Evolutionary conservation across 2,113 vertebrate species (phyloP).

Genomic region (Corythornis madagascariensis): DNA sequence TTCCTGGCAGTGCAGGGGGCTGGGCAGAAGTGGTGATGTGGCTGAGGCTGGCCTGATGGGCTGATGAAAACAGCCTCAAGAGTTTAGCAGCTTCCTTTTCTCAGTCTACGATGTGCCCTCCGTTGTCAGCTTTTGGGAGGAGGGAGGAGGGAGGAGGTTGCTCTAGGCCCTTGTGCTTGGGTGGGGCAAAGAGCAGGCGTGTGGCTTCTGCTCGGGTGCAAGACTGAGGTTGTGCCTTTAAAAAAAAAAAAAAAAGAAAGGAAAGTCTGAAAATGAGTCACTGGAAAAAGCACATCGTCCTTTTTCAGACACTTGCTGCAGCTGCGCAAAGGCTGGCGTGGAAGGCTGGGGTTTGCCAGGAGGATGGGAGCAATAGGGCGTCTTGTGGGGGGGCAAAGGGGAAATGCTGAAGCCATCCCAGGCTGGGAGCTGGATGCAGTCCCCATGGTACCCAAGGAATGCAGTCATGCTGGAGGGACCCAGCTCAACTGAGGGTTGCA

Average conservation of each 20-base stretch:
- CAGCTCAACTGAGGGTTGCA: not conserved
- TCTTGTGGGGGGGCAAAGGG: not conserved
- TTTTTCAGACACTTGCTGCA: not conserved
- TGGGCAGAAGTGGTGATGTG: not conserved
- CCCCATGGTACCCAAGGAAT: no score
- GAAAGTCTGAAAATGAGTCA: constrained; percentile 10
- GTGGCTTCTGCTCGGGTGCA: not conserved
- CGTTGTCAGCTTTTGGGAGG: not conserved
- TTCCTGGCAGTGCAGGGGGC: not conserved
- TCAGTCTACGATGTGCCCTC: not conserved
- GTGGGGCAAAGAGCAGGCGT: constrained; percentile 16
- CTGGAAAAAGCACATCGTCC: constrained; percentile 28
- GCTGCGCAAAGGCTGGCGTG: not conserved
- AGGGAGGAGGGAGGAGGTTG: constrained; percentile 48
- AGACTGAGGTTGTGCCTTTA: constrained; percentile 25
- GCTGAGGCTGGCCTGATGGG: not conserved
- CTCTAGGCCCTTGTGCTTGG: not conserved
- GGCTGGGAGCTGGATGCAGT: not conserved
- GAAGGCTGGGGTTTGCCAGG: not conserved
- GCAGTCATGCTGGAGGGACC: not conserved
- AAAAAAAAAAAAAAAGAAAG: not conserved
- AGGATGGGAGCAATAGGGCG: rapidly evolving
- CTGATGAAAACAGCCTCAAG: not conserved
- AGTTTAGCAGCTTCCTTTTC: constrained; percentile 10
- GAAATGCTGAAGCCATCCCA: not conserved